Evolutionary conservation across 2,888 invertebrate species (phyloP), one percentile per base, ranked within the genome.

Genomic region (Lithodes maja): DNA sequence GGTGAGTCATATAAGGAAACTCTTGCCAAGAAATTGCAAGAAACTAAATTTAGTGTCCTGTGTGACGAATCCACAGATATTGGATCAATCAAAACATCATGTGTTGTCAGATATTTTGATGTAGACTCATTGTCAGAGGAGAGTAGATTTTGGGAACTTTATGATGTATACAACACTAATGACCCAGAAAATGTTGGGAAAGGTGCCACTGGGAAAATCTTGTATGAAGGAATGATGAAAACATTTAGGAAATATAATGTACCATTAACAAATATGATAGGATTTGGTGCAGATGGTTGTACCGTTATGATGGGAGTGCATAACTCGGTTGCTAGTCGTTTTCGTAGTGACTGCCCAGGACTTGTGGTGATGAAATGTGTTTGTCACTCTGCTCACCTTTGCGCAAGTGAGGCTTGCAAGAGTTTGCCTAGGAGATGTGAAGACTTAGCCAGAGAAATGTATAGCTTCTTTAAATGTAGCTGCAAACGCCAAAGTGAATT

Each of bases 391-490:
- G 69, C 71, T 86, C 80, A 86, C 68, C 79, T 79, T 52, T 79
- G 80, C 68, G 61, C 69, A 55, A 81, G 79, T 54, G 69, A 86
- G 52, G 69, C 69, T 33, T 86, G 86, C 33, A 80, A 80, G 68
- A 80, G 3, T 80, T 52, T 86, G 49, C 86, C 86, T 79, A 61
- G 50, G 69, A 49, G 90, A 33, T 92, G 92, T 86, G 93, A 93
- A 92, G 92, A 93, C 79, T 91, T 93, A 74, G 92, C 93, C 3
- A 78, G 93, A 52, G 92, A 93, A 83, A 86, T 93, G 2, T 93
- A 93, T 83, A 92, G 91, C 81, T 92, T 90, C 81, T 92, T 93
- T 9, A 91, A 92, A n/a, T 78, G 55, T 49, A 93, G 92, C 87
- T 74, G 92, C 3, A 92, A 92, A 88, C 81, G 92, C 78, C 92